Evolutionary conservation across 1,140 invertebrate genomes (phyloP), one percentile per base, ranked within the genome.

Genomic region (Dendroctonus ponderosae): DNA sequence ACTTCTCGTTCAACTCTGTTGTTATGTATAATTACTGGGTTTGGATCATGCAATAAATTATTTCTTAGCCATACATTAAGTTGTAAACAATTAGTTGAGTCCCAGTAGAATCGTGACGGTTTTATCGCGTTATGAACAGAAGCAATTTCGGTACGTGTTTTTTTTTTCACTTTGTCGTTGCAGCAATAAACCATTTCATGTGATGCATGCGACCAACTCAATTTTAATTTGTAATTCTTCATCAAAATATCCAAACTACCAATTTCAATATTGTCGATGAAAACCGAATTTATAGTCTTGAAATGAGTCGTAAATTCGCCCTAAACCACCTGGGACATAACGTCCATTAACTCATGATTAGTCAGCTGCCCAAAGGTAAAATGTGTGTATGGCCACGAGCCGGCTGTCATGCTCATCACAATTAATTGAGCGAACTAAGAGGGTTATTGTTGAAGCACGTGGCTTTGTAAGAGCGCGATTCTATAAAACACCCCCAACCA

Each of bases 401-500:
- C 7, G 11, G 15, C 56, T 40, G 41, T 11, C 56, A 26, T 12
- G 41, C 0, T 43, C 42, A 6, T 42, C 15, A 44, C 14, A 58
- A 42, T 44, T 44, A 58, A 58, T 43, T 43, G 39, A 58, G 40
- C 56, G 44, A 43, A 58, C 44, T 58, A 58, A 58, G 44, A 39
- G 52, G 52, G 56, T 40, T 58, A 58, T 58, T 58, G 56, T 58
- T 58, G 41, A n/a, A 42, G 8, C 56, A 58, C 56, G 56, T 58
- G 56, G 56, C 56, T 15, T 44, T 14, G 9, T 11, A 58, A 15
- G 56, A 8, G 38, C n/a, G 26, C 4, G 3, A 26, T 52, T 38
- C 39, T 11, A 14, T 42, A 58, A 5, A 11, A 5, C 41, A 43
- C 56, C 56, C 56, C 38, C 40, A 26, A 15, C 12, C 42, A 9